Evolutionary conservation across 2,113 vertebrate species (phyloP), one percentile per base, ranked within the genome.

Genomic region (Hemiscyllium ocellatum): DNA sequence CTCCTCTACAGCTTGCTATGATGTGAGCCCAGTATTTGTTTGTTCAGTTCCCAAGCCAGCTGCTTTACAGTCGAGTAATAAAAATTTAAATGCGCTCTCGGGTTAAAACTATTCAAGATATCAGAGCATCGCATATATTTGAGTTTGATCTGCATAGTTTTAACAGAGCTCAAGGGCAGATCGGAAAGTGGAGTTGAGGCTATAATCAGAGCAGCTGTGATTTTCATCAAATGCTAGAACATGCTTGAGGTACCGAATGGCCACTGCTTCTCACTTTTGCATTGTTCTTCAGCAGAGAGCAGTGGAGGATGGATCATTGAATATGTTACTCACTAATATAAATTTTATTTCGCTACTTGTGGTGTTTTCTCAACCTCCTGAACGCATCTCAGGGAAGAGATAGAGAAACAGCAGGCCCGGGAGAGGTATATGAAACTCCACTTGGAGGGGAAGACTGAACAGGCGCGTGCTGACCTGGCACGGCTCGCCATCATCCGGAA

Each of bases 381-480:
- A 78, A 95, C 0, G 86, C 96, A 95, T 95, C 96, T 96, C 98
- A 99, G 99, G 97, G 99, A 99, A 97, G 99, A 99, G 97, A 98
- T 99, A 3, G 99, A 99, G 97, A 99, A 99, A 90, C 99, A 99
- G 97, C 99, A 99, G 96, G 99, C 99, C 8, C 99, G 99, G 96
- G 99, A 99, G 86, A 98, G 98, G 95, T 99, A 99, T 97, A 99
- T 99, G 99, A 99, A 99, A 97, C 98, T 99, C 98, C 99, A 99
- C 97, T 97, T 99, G 96, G 99, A 99, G 17, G 99, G 99, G 15
- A 99, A 99, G 97, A 99, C 99, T 0, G 99, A 99, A 95, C 99
- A 99, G 96, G 99, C 99, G 19, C 99, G 99, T 97, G 99, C 99
- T 65, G 99, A 99, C 97, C 98, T 99, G 0, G 99, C 99, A 96